These are phyloP conservation scores for Anhinga anhinga DNA, from an alignment of 2,113 vertebrate species.

Conservation along the genomic window DNA sequence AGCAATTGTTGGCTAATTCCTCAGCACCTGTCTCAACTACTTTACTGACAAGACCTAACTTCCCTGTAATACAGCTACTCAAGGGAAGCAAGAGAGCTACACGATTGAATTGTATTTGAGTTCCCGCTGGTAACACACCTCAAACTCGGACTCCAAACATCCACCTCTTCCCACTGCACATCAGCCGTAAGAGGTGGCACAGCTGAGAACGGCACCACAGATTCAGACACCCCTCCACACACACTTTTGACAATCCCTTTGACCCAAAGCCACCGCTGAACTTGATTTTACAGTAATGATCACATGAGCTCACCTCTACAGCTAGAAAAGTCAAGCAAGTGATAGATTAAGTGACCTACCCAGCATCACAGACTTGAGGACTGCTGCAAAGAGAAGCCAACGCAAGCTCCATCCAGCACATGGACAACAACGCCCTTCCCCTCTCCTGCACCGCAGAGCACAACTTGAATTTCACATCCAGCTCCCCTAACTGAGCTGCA, in stretches of 20 bases:
- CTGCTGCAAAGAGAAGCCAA: neutral
- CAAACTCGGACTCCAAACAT: neutral
- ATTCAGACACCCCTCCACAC: neutral
- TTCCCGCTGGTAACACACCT: accelerated
- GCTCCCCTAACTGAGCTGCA: neutral
- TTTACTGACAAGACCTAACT: neutral
- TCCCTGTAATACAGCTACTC: neutral
- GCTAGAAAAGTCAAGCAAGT: neutral
- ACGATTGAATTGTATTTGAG: accelerated
- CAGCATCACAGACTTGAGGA: neutral
- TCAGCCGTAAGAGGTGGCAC: neutral
- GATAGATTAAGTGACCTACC: neutral
- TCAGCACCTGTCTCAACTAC: neutral
- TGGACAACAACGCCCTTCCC: accelerated
- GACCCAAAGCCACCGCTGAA: neutral
- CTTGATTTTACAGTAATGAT: neutral
- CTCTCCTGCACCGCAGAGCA: neutral
- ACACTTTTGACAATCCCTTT: neutral
- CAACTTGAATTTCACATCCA: neutral
- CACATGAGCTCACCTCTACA: neutral
- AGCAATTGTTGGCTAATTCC: neutral
- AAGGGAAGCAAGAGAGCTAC: neutral
- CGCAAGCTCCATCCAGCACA: neutral
- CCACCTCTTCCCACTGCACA: neutral
- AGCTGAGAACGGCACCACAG: neutral